Percentiles rank a stretch among this genome's conserved stretches.
Evolutionary conservation across 2,888 invertebrate species (phyloP).

Genomic region (Erebia aethiops): DNA sequence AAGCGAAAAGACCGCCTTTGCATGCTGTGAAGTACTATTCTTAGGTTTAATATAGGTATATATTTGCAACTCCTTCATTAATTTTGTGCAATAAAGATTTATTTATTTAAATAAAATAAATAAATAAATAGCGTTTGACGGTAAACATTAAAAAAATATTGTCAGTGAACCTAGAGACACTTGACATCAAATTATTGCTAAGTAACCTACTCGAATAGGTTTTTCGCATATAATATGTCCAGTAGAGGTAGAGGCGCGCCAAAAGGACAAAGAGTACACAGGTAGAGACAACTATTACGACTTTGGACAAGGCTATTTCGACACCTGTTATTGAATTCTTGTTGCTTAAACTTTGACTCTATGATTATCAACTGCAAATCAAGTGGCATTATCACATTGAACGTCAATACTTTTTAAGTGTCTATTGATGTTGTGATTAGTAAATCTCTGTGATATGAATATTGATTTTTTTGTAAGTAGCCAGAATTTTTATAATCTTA

Average conservation of each 20-base stretch:
- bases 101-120: too few species aligned
- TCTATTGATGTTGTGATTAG: conserved; percentile 10
- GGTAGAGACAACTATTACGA: not conserved
- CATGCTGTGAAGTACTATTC: too few species aligned
- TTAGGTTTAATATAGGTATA: too few species aligned
- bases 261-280: conserved; percentile 1
- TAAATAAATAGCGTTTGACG: too few species aligned
- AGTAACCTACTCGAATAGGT: conserved; percentile 7
- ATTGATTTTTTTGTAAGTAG: not conserved
- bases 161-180: too few species aligned
- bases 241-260: not conserved
- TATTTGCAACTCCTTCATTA: too few species aligned
- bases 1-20: too few species aligned
- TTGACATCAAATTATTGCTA: too few species aligned
- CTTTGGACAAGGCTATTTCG: conserved; percentile 11
- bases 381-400: conserved; percentile 15
- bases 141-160: too few species aligned
- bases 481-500: not conserved
- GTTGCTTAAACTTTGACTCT: conserved; percentile 10
- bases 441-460: not conserved
- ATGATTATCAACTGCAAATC: conserved; percentile 4
- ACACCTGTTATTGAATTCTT: conserved; percentile 21
- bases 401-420: conserved; percentile 1
- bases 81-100: too few species aligned
- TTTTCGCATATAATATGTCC: not conserved